Evolutionary conservation across 1,140 invertebrate species (phyloP).

Genomic region (Trachelipus rathkii): DNA sequence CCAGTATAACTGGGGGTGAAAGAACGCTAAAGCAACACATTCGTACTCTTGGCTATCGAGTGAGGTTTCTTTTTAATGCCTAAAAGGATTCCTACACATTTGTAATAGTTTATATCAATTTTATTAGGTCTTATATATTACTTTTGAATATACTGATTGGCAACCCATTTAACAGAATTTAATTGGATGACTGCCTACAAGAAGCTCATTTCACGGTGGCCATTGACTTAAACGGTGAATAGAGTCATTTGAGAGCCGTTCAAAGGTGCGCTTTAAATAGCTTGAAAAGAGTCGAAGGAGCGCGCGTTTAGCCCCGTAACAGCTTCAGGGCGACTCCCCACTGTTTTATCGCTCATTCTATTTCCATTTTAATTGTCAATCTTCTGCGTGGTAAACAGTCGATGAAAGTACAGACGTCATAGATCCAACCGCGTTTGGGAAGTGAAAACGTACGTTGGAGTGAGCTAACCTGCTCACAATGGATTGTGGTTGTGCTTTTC

Average conservation of each 20-base stretch:
- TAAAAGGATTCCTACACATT: too few species aligned
- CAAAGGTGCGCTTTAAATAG: neutral
- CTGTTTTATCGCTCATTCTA: neutral
- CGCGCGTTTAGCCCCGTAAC: neutral
- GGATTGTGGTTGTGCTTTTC: neutral
- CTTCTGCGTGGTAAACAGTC: neutral
- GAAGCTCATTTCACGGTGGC: slow-evolving; percentile 5
- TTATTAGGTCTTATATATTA: too few species aligned
- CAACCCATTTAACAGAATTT: too few species aligned
- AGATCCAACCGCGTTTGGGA: neutral
- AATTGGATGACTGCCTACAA: too few species aligned
- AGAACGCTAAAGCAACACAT: too few species aligned
- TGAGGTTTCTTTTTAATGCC: too few species aligned
- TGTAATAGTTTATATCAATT: too few species aligned
- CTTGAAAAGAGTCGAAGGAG: neutral
- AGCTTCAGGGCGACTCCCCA: neutral
- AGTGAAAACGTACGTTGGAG: neutral
- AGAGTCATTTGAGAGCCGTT: neutral
- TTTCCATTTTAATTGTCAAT: slow-evolving; percentile 11
- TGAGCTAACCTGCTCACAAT: too few species aligned
- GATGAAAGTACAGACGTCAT: neutral
- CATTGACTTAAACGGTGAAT: slow-evolving; percentile 4
- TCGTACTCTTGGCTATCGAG: too few species aligned
- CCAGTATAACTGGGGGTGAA: too few species aligned
- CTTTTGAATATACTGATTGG: too few species aligned